These are phyloP conservation scores for Idaea straminata DNA, from an alignment of 2,888 invertebrate genomes.

Conservation along the genomic window DNA sequence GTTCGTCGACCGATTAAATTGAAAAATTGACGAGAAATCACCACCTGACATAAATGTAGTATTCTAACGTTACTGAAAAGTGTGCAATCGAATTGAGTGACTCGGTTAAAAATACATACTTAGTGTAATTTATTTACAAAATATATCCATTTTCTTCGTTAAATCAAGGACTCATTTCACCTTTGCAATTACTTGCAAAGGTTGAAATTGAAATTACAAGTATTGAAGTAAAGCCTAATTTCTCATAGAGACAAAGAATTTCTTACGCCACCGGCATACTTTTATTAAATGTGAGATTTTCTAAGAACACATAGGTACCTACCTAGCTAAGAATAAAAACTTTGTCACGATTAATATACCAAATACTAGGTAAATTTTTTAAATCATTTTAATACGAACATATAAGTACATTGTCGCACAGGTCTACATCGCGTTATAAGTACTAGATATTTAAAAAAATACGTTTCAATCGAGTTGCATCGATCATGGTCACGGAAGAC, in stretches of 20 bases:
- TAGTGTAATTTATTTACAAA: neutral
- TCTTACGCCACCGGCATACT: constrained; percentile 49
- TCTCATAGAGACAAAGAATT: constrained; percentile 37
- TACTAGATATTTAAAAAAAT: too few species aligned
- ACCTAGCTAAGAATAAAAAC: constrained; percentile 39
- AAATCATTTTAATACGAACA: too few species aligned
- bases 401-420: too few species aligned
- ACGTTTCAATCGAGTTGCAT: too few species aligned
- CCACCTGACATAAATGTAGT: too few species aligned
- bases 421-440: too few species aligned
- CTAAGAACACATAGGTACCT: too few species aligned
- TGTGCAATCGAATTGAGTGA: neutral
- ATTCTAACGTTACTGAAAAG: too few species aligned
- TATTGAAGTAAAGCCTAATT: constrained; percentile 43
- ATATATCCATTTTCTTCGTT: constrained; percentile 25
- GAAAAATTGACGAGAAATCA: neutral
- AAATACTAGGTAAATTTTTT: constrained; percentile 20
- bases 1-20: neutral
- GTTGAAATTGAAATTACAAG: constrained; percentile 42
- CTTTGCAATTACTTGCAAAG: constrained; percentile 41
- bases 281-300: constrained; percentile 35
- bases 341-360: constrained; percentile 50
- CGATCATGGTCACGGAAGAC: too few species aligned
- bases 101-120: neutral
- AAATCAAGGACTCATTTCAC: constrained; percentile 41